Conservation (phyloP, 2,797 vertebrate genomes). For the Karalla daura region DNA sequence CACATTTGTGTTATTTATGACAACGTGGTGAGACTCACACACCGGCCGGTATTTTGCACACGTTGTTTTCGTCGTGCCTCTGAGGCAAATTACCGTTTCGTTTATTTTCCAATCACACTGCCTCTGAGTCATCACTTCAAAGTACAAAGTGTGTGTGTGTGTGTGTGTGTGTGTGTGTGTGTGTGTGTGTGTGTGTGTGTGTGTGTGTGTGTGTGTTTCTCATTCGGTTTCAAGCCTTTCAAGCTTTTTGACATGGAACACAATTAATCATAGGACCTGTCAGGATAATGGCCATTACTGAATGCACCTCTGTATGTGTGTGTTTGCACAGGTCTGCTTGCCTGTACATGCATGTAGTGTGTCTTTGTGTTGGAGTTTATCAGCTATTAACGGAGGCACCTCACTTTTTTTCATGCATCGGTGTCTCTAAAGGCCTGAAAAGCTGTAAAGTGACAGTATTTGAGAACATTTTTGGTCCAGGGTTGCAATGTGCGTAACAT, state of each 20-base stretch:
- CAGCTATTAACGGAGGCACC: background rate
- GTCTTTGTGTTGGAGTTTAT: background rate
- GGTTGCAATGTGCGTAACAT: background rate
- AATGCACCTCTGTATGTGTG: background rate
- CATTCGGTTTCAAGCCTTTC: background rate
- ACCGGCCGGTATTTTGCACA: background rate
- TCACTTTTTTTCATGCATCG: background rate
- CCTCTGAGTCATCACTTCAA: too few relatives aligned
- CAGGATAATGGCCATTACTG: background rate
- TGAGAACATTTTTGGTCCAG: background rate
- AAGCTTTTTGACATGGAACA: background rate
- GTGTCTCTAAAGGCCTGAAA: background rate
- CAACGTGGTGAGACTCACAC: background rate
- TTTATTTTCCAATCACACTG: too few relatives aligned
- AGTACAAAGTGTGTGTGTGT: too few relatives aligned
- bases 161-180: too few relatives aligned
- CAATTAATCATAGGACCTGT: background rate
- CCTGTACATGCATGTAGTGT: background rate
- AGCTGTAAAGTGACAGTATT: background rate
- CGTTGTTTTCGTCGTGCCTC: background rate
- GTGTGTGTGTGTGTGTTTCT: background rate
- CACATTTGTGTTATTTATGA: conserved; percentile 7
- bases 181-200: too few relatives aligned
- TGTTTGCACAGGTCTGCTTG: background rate
- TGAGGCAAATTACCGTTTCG: background rate